Conservation (phyloP, 2,797 vertebrate species). For the Dromococcyx pavoninus region DNA sequence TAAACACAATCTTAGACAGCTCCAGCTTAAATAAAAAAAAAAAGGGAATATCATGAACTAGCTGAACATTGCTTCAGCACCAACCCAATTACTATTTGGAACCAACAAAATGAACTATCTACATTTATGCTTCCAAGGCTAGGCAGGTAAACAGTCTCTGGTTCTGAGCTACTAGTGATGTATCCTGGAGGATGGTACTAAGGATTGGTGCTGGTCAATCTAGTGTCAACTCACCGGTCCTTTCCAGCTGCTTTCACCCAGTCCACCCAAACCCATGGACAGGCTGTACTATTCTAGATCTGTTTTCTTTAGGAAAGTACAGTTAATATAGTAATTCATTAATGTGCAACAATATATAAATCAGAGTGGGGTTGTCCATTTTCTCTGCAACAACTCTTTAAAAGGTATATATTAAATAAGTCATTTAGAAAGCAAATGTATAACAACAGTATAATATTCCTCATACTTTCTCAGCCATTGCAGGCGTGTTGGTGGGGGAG, state of each 20-base stretch:
- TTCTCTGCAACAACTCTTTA: neutral
- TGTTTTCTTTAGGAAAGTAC: neutral
- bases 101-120: neutral
- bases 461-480: neutral
- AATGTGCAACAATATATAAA: neutral
- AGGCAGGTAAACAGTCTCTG: neutral
- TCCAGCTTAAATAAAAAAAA: neutral
- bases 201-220: neutral
- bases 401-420: neutral
- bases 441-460: neutral
- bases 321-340: neutral
- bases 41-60: neutral
- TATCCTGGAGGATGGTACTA: neutral
- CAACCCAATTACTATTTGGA: neutral
- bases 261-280: neutral
- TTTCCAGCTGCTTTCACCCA: neutral
- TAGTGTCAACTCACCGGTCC: neutral
- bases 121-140: neutral
- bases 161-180: neutral
- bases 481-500: neutral
- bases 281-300: neutral
- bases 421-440: neutral
- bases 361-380: neutral
- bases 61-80: neutral
- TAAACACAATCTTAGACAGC: neutral